Evolutionary conservation across 53 echinoderm and acorn worm genomes (phyloP).

Genomic region (Echinarachnius parma): DNA sequence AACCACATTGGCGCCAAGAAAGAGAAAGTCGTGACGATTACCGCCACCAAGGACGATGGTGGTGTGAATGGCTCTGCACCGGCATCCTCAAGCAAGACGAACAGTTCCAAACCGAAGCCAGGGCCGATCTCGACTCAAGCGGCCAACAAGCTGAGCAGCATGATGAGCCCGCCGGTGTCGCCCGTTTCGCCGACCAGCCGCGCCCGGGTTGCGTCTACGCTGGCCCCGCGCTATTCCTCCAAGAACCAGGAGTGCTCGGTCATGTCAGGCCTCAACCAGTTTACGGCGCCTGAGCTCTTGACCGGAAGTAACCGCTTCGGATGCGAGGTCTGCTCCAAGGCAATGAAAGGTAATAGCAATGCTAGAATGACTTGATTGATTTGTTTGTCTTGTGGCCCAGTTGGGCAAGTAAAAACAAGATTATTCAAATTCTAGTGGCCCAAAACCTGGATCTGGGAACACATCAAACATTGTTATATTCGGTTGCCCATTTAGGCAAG

Average conservation of each 20-base stretch:
- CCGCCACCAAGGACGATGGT: constrained; percentile 4
- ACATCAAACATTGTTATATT: no score
- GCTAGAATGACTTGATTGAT: no score
- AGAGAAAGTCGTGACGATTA: not conserved
- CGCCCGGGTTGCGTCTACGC: constrained; percentile 64
- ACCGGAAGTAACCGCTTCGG: constrained; percentile 91
- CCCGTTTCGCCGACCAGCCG: constrained; percentile 69
- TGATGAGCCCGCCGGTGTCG: constrained; percentile 59
- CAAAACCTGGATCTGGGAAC: no score
- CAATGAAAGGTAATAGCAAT: constrained; percentile 68
- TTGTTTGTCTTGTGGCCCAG: no score
- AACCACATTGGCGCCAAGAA: constrained; percentile 26
- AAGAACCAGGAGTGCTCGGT: constrained; percentile 92
- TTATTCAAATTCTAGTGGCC: no score
- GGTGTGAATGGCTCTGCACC: not conserved
- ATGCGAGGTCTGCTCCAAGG: constrained; percentile 82
- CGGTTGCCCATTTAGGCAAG: no score
- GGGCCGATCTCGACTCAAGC: constrained; percentile 30
- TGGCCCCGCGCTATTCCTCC: constrained; percentile 78
- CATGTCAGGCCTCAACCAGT: constrained; percentile 93
- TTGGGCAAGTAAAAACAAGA: no score
- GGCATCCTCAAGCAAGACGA: not conserved
- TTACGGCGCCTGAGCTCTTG: constrained; percentile 89
- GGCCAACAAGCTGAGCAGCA: constrained; percentile 13
- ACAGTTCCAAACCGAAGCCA: constrained; percentile 26